Evolutionary conservation across 1,140 invertebrate species (phyloP).

Genomic region (Hormaphis cornu): DNA sequence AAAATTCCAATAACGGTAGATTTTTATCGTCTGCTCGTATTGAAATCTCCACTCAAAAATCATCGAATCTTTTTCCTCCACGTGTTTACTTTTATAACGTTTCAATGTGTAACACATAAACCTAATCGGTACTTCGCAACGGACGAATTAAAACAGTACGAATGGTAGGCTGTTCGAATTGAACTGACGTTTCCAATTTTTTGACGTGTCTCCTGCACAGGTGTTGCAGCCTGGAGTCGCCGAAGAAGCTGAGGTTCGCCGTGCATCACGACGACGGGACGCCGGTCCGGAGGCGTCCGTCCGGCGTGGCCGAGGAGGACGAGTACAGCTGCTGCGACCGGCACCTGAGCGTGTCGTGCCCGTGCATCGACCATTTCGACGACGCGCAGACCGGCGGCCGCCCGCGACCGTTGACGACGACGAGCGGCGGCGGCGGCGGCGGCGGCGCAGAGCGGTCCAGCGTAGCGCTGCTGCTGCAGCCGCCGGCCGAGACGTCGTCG

Average conservation of each 20-base stretch:
- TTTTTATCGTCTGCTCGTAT: too few species aligned
- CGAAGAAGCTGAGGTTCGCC: conserved; percentile 66
- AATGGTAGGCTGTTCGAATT: too few species aligned
- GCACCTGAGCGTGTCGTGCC: conserved; percentile 50
- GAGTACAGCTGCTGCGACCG: conserved; percentile 42
- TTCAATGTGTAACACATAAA: too few species aligned
- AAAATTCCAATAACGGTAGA: too few species aligned
- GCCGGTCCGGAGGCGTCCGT: conserved; percentile 42
- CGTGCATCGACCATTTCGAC: conserved; percentile 50
- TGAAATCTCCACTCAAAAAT: too few species aligned
- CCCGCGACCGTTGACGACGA: conserved; percentile 14
- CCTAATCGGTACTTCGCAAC: too few species aligned
- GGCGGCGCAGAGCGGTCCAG: not conserved
- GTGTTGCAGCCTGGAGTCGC: conserved; percentile 68
- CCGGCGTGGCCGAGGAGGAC: conserved; percentile 38
- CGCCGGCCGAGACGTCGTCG: not conserved
- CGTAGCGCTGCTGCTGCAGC: not conserved
- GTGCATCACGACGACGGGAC: conserved; percentile 52
- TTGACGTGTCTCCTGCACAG: conserved; percentile 42
- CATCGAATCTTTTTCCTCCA: too few species aligned
- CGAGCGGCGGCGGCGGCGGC: not conserved
- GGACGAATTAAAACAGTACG: too few species aligned
- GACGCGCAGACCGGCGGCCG: conserved; percentile 36
- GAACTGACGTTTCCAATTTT: too few species aligned
- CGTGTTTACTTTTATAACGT: too few species aligned